phyloP scores from a whole-genome alignment of 35 echinoderm and acorn worm species.

The Anneissia japonica region DNA sequence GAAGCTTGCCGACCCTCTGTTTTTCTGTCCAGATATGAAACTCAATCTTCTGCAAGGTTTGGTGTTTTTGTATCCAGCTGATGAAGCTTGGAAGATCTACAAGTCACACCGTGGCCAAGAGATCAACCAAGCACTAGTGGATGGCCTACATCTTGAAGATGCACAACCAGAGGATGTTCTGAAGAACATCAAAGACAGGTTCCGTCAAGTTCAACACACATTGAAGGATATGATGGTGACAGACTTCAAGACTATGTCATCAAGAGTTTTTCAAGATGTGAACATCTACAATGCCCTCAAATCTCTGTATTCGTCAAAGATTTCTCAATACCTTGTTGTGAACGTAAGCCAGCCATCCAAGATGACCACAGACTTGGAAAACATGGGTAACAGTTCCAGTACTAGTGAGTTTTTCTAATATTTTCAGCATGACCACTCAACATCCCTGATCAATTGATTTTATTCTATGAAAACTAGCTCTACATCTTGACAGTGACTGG shows the following conservation, averaged over 20 bases:
- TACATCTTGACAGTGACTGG: too few relatives aligned
- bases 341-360: background rate
- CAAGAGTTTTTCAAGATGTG: background rate
- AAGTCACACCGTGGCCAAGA: background rate
- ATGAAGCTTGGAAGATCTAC: background rate
- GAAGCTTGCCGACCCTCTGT: background rate
- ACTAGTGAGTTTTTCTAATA: too few relatives aligned
- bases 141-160: background rate
- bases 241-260: background rate
- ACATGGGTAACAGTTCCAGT: background rate
- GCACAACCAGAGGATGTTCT: background rate
- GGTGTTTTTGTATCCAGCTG: background rate
- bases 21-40: background rate
- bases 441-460: too few relatives aligned
- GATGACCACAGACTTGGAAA: background rate
- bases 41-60: background rate
- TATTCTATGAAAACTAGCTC: too few relatives aligned
- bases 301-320: background rate
- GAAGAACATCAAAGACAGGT: background rate
- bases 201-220: background rate
- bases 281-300: background rate
- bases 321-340: background rate
- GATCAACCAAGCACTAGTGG: background rate
- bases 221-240: background rate
- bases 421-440: too few relatives aligned